These are phyloP conservation scores for Gonioctena quinquepunctata DNA, from an alignment of 1,140 invertebrate species.

Conservation along the genomic window DNA sequence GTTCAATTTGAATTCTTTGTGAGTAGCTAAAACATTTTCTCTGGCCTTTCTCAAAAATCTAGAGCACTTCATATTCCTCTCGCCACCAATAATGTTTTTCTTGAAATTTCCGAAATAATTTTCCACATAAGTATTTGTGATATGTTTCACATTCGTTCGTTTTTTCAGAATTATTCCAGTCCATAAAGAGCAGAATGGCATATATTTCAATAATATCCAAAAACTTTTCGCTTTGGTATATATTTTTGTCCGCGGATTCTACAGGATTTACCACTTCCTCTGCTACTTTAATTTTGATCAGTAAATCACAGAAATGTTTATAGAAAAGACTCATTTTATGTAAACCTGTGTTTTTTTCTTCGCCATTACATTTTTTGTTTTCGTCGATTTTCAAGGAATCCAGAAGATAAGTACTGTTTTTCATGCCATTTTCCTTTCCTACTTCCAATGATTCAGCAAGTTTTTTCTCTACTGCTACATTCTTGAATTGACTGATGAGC, in stretches of 20 bases:
- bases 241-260: background rate
- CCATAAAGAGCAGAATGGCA: constrained; percentile 15
- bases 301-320: background rate
- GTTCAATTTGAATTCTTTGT: background rate
- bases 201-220: constrained; percentile 13
- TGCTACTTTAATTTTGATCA: background rate
- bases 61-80: constrained; percentile 19
- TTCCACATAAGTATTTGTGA: constrained; percentile 14
- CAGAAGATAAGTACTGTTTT: too few relatives aligned
- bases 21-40: background rate
- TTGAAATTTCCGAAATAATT: constrained; percentile 20
- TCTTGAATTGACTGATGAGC: background rate
- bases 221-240: background rate
- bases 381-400: too few relatives aligned
- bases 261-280: background rate
- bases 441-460: background rate
- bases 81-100: background rate
- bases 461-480: background rate
- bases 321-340: background rate
- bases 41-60: constrained; percentile 17
- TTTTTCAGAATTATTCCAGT: background rate
- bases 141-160: background rate
- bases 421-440: too few relatives aligned
- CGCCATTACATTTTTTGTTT: too few relatives aligned
- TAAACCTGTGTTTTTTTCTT: background rate